A percentile compares a stretch with the other conserved stretches of the same genome.
These are phyloP conservation scores for Stegodyphus mimosarum DNA, from an alignment of 1,140 invertebrate species.

Conservation along the genomic window DNA sequence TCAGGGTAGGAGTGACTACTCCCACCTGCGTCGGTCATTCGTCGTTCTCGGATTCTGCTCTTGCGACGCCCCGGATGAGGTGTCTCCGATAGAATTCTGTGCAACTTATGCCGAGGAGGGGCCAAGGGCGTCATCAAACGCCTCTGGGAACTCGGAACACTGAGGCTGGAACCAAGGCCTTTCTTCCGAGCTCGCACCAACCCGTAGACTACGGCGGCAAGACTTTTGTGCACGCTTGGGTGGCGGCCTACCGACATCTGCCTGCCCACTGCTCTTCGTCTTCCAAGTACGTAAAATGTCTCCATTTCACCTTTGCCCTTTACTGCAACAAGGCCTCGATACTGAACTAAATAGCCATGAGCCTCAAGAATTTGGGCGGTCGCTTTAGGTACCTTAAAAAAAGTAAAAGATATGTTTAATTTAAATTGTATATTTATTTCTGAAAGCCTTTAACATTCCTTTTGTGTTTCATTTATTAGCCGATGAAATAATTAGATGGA, in stretches of 20 bases:
- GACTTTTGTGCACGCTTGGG: constrained; percentile 74
- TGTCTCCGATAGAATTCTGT: constrained; percentile 63
- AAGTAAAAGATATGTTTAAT: constrained; percentile 48
- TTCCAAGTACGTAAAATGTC: constrained; percentile 87
- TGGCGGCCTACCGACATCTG: constrained; percentile 72
- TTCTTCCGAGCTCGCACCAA: constrained; percentile 79
- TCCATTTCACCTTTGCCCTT: constrained; percentile 97
- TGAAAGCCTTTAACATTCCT: too few species aligned
- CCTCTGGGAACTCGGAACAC: constrained; percentile 56
- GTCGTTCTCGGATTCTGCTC: constrained; percentile 44
- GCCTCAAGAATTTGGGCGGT: constrained; percentile 75
- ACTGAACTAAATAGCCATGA: constrained; percentile 75
- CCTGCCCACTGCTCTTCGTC: constrained; percentile 67
- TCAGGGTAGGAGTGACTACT: constrained; percentile 62
- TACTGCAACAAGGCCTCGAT: constrained; percentile 85
- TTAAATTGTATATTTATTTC: too few species aligned
- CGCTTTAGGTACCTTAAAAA: constrained; percentile 60
- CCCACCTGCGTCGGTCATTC: constrained; percentile 60
- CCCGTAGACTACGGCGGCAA: constrained; percentile 88
- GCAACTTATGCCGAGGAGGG: constrained; percentile 52
- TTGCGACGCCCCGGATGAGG: constrained; percentile 54
- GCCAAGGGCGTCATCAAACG: constrained; percentile 24
- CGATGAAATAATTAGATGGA: too few species aligned
- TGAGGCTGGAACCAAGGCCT: constrained; percentile 57
- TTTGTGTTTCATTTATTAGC: too few species aligned